Conservation (phyloP, 92 coral and sea anemone species). For the Desmophyllum pertusum region DNA sequence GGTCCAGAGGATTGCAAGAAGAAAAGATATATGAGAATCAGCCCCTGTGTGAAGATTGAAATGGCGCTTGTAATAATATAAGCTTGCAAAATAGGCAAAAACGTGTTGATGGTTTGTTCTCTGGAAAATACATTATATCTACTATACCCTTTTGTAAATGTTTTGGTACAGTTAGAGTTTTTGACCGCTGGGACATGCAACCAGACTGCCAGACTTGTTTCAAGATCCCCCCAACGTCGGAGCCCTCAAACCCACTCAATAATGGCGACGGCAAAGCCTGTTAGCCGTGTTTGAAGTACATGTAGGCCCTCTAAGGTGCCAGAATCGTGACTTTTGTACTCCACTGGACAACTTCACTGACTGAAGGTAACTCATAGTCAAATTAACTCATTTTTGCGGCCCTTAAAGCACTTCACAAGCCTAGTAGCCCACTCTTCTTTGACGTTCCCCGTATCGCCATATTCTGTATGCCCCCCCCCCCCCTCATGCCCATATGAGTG, state of each 20-base stretch:
- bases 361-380: conserved; percentile 47
- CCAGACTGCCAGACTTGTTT: conserved; percentile 80
- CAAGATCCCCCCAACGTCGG: conserved; percentile 78
- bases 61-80: too few species aligned
- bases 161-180: conserved; percentile 59
- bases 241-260: conserved; percentile 70
- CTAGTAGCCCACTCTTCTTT: too few species aligned
- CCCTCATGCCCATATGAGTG: too few species aligned
- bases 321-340: conserved; percentile 73
- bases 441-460: too few species aligned
- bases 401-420: too few species aligned
- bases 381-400: neutral
- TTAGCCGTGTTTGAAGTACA: neutral
- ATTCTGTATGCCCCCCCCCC: too few species aligned
- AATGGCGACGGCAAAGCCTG: conserved; percentile 31
- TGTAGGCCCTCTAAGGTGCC: conserved; percentile 37
- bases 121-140: neutral
- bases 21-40: too few species aligned
- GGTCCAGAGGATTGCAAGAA: too few species aligned
- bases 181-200: conserved; percentile 82
- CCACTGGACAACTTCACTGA: conserved; percentile 63
- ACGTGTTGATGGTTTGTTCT: too few species aligned
- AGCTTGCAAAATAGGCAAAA: too few species aligned
- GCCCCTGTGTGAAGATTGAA: too few species aligned
- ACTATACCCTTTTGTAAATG: neutral